Evolutionary conservation across 1,140 invertebrate genomes (phyloP).

Genomic region (Lethrus apterus): DNA sequence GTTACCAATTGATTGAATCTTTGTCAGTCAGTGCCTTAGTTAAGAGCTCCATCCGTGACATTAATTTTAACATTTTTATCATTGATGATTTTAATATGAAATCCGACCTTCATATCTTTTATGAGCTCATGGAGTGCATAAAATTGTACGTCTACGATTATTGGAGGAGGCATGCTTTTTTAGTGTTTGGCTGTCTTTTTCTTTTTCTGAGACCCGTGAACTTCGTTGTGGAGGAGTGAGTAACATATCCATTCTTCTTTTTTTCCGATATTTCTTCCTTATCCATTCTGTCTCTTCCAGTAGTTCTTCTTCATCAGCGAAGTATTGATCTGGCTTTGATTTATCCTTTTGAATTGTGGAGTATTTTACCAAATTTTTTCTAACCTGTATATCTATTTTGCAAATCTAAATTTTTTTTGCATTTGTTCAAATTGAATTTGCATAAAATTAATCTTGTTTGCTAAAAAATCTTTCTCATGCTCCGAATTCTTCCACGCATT

Average conservation of each 20-base stretch:
- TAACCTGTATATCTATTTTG: constrained; percentile 1
- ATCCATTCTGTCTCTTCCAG: constrained; percentile 4
- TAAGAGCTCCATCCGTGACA: neutral
- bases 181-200: constrained; percentile 3
- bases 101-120: constrained; percentile 2
- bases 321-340: constrained; percentile 2
- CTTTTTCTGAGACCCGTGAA: constrained; percentile 6
- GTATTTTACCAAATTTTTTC: constrained; percentile 2
- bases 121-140: neutral
- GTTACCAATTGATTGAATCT: too few relatives aligned
- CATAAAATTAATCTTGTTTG: neutral
- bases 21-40: neutral
- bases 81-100: constrained; percentile 7
- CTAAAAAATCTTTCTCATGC: neutral
- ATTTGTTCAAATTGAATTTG: constrained; percentile 3
- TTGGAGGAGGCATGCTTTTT: constrained; percentile 4
- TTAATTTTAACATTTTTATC: constrained; percentile 2
- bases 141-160: neutral
- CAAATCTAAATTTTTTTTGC: constrained; percentile 1
- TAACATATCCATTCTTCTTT: constrained; percentile 6
- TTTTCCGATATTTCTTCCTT: neutral
- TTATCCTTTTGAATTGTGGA: neutral
- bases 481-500: constrained; percentile 5
- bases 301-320: constrained; percentile 10
- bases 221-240: constrained; percentile 6